phyloP scores from a whole-genome alignment of 2,797 vertebrate genomes.

The Pipistrellus pygmaeus region DNA sequence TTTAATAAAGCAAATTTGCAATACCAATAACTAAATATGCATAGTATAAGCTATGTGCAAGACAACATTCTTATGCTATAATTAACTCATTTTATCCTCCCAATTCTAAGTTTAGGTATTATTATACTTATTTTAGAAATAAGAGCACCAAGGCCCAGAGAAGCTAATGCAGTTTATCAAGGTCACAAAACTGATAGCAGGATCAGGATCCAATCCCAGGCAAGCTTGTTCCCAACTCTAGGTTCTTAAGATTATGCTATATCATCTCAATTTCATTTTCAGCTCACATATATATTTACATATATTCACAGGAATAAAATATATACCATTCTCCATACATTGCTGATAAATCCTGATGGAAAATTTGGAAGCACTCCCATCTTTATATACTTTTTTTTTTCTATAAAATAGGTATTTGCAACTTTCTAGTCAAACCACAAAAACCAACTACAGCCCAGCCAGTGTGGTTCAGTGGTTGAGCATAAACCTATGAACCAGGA shows the following conservation, averaged over 20 bases:
- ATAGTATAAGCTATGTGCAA: background rate
- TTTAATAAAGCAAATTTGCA: slow-evolving; percentile 1
- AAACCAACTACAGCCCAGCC: background rate
- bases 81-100: background rate
- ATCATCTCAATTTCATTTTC: background rate
- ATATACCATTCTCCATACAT: background rate
- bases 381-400: background rate
- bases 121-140: background rate
- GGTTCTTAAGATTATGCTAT: background rate
- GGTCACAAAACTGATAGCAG: background rate
- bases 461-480: too few relatives aligned
- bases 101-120: background rate
- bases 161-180: background rate
- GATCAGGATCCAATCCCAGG: background rate
- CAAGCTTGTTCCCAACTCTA: background rate
- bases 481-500: too few relatives aligned
- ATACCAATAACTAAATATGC: background rate
- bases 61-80: background rate
- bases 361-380: background rate
- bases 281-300: background rate
- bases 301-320: background rate
- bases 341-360: background rate
- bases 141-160: background rate
- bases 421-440: background rate
- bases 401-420: background rate